Evolutionary conservation across 2,113 vertebrate genomes (phyloP).

Genomic region (Sporophila hypoxantha): DNA sequence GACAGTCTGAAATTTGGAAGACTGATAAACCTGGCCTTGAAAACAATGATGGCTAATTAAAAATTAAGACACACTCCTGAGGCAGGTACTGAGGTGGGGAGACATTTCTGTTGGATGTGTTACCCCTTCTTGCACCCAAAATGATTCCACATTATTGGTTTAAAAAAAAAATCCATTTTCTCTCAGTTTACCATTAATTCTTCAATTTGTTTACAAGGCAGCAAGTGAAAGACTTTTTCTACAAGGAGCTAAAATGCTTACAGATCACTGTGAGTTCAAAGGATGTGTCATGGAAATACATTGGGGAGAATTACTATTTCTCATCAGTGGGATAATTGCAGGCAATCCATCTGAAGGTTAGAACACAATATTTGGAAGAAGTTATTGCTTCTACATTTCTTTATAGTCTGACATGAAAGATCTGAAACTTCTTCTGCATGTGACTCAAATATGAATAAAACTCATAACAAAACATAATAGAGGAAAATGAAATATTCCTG

Average conservation of each 20-base stretch:
- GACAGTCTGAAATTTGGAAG: neutral
- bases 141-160: neutral
- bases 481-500: constrained; percentile 25
- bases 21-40: neutral
- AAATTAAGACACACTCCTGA: neutral
- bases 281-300: neutral
- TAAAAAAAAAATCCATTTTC: neutral
- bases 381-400: constrained; percentile 25
- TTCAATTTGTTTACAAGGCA: neutral
- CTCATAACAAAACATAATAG: neutral
- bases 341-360: constrained; percentile 14
- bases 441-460: constrained; percentile 19
- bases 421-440: neutral
- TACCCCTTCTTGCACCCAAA: neutral
- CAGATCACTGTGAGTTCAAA: constrained; percentile 13
- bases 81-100: neutral
- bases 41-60: neutral
- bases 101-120: neutral
- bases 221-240: neutral
- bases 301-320: neutral
- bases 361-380: constrained; percentile 16
- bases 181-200: neutral
- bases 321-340: neutral
- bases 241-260: neutral
- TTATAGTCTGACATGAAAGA: constrained; percentile 17